These are phyloP conservation scores for Neotragus moschatus DNA, from an alignment of 2,113 vertebrate genomes.

Conservation along the genomic window DNA sequence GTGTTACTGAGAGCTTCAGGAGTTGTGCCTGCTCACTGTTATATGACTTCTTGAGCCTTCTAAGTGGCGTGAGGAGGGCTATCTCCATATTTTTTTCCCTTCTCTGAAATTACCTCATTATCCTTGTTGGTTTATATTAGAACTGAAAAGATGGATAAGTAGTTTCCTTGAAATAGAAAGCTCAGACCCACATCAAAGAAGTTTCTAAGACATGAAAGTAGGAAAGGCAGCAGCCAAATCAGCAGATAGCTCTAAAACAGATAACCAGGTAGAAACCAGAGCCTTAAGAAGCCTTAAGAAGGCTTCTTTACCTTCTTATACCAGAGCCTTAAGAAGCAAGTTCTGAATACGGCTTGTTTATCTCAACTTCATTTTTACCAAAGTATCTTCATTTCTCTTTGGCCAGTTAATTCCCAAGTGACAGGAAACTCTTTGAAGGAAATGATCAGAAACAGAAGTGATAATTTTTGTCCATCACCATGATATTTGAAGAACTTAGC, in stretches of 20 bases:
- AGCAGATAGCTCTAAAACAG: neutral
- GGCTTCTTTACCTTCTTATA: no score
- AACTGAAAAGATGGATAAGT: constrained; percentile 48
- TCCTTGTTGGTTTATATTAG: constrained; percentile 57
- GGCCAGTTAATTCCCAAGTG: neutral
- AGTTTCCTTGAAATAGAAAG: constrained; percentile 22
- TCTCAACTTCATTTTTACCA: neutral
- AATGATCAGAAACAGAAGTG: neutral
- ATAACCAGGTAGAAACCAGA: neutral
- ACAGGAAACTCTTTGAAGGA: neutral
- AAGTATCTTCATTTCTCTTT: neutral
- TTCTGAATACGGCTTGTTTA: neutral
- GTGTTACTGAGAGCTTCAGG: neutral
- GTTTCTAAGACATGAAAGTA: constrained; percentile 21
- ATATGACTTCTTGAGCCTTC: constrained; percentile 49
- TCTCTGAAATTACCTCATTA: constrained; percentile 67
- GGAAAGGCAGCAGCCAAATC: constrained; percentile 53
- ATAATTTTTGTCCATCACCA: neutral
- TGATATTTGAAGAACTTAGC: constrained; percentile 10
- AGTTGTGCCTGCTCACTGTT: constrained; percentile 52
- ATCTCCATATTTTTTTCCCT: constrained; percentile 6
- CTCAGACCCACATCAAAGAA: constrained; percentile 33
- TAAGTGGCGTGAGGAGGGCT: neutral
- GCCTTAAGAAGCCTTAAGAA: neutral
- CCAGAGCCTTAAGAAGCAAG: neutral